These are phyloP conservation scores for Zootoca vivipara DNA, from an alignment of 2,113 vertebrate genomes.

Conservation along the genomic window DNA sequence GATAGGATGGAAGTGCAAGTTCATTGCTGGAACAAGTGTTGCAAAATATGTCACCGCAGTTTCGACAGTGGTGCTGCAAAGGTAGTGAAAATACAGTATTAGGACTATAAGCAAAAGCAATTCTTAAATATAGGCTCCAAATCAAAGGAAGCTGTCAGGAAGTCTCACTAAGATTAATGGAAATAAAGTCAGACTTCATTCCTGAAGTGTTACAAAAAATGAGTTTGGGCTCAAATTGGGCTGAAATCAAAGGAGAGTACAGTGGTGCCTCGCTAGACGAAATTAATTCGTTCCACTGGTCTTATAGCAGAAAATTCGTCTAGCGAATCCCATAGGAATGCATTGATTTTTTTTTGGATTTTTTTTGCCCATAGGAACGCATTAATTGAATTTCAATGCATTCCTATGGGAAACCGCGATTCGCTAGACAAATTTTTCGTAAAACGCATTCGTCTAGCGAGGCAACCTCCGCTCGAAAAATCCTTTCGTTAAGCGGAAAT, in stretches of 20 bases:
- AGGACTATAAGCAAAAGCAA: not conserved
- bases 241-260: not conserved
- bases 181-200: not conserved
- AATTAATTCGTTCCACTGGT: too few relatives aligned
- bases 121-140: not conserved
- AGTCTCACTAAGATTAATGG: not conserved
- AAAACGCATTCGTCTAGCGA: too few relatives aligned
- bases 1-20: conserved; percentile 93
- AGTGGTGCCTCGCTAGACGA: too few relatives aligned
- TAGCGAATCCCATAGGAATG: too few relatives aligned
- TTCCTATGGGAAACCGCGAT: too few relatives aligned
- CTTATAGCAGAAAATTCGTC: too few relatives aligned
- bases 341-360: too few relatives aligned
- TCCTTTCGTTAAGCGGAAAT: too few relatives aligned
- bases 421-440: too few relatives aligned
- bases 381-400: too few relatives aligned
- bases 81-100: not conserved
- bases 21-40: conserved; percentile 91
- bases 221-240: not conserved
- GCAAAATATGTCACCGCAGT: conserved; percentile 98
- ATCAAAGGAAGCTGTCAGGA: not conserved
- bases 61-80: conserved; percentile 93
- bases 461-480: too few relatives aligned
- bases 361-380: too few relatives aligned
- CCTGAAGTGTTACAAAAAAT: not conserved